Percentiles rank a stretch among this genome's conserved stretches.
Conservation (phyloP, 2,888 invertebrate species). For the Dysmachus trigonus region DNA sequence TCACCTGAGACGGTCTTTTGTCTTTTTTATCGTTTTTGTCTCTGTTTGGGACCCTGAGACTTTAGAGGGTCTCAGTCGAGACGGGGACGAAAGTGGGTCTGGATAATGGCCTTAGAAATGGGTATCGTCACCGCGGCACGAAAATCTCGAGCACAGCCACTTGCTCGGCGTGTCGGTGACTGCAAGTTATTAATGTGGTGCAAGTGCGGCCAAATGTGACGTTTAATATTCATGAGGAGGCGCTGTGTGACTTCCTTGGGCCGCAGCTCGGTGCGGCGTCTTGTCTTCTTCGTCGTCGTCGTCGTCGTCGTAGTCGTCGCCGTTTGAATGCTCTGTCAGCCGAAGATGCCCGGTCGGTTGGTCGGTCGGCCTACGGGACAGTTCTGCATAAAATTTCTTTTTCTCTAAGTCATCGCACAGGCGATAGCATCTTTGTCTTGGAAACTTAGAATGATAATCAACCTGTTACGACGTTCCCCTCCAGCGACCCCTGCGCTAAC, state of each 20-base stretch:
- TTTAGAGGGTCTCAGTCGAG: neutral
- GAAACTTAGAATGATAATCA: conserved; percentile 37
- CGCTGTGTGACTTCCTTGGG: conserved; percentile 3
- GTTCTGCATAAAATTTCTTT: conserved; percentile 41
- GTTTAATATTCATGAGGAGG: conserved; percentile 61
- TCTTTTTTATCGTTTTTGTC: neutral
- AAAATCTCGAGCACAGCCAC: conserved; percentile 54
- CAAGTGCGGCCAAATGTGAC: conserved; percentile 58
- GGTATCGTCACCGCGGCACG: conserved; percentile 52
- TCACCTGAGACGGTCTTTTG: neutral
- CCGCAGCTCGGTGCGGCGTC: neutral
- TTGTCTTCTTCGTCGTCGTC: neutral
- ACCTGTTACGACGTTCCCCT: conserved; percentile 38
- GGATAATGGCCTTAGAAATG: neutral
- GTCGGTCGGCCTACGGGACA: conserved; percentile 3
- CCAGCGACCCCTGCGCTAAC: conserved; percentile 6
- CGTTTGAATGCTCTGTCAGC: conserved; percentile 24
- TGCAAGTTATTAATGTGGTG: conserved; percentile 59
- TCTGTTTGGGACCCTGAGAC: neutral
- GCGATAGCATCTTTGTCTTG: conserved; percentile 39
- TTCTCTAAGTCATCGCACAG: neutral
- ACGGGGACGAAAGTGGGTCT: neutral
- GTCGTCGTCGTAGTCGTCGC: neutral
- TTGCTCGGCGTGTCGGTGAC: conserved; percentile 5
- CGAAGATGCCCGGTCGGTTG: neutral